Conservation (phyloP, 2,888 invertebrate species). For the Caenorhabditis afra region DNA sequence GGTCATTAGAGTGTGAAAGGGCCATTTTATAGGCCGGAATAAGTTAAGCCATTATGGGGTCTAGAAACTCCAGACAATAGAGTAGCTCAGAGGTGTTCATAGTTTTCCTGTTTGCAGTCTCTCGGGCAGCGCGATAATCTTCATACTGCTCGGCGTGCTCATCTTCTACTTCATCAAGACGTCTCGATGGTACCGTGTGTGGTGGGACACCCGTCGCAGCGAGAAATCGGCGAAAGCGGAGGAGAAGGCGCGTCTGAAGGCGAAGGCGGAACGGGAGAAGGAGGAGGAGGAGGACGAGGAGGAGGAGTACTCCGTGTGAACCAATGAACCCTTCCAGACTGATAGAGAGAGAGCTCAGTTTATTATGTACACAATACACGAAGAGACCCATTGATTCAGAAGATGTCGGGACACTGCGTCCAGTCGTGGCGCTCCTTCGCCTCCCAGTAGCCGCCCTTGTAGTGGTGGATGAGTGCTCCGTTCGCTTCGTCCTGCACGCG, state of each 20-base stretch:
- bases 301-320: conserved; percentile 45
- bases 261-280: conserved; percentile 46
- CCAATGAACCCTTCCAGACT: not conserved
- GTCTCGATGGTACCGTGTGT: conserved; percentile 43
- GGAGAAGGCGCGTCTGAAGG: conserved; percentile 45
- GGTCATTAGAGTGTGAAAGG: no score
- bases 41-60: no score
- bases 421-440: conserved; percentile 92
- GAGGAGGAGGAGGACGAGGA: conserved; percentile 47
- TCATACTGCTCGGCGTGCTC: conserved; percentile 38
- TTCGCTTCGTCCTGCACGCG: conserved; percentile 82
- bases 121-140: conserved; percentile 42
- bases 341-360: conserved; percentile 7
- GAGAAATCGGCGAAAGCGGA: conserved; percentile 33
- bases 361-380: not conserved
- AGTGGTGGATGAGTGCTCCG: conserved; percentile 83
- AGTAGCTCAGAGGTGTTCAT: no score
- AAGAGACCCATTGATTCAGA: conserved; percentile 78
- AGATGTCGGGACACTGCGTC: conserved; percentile 93
- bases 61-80: not conserved
- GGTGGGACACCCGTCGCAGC: conserved; percentile 29
- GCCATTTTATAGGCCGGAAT: no score
- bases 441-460: conserved; percentile 91
- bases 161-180: conserved; percentile 46
- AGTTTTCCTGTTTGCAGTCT: conserved; percentile 13